A percentile compares a stretch with the other conserved stretches of the same genome.
phyloP scores from a whole-genome alignment of 2,888 invertebrate genomes.

The Rhogogaster chlorosoma region DNA sequence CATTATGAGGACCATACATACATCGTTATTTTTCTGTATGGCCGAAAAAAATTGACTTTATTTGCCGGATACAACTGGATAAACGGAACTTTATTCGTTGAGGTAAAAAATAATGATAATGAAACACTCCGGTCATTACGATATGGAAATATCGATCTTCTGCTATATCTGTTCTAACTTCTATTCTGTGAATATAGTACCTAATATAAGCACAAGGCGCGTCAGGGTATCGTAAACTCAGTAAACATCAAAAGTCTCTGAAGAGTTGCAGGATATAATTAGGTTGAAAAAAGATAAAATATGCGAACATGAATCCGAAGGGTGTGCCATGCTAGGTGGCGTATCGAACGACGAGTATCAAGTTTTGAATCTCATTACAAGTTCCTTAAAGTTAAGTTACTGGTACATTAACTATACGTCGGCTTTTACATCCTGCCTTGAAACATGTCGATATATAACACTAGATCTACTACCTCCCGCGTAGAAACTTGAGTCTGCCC shows the following conservation, averaged over 20 bases:
- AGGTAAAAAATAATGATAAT: background rate
- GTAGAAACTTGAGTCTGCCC: slow-evolving; percentile 55
- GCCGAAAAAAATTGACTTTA: background rate
- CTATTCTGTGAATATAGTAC: background rate
- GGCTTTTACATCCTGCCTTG: slow-evolving; percentile 23
- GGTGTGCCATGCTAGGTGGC: slow-evolving; percentile 14
- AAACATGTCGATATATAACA: background rate
- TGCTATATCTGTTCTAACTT: background rate
- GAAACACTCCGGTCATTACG: background rate
- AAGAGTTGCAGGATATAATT: slow-evolving; percentile 20
- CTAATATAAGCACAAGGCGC: slow-evolving; percentile 4
- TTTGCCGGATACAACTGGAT: background rate
- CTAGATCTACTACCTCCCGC: slow-evolving; percentile 41
- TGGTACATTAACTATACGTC: slow-evolving; percentile 28
- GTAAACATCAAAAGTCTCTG: background rate
- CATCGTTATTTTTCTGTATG: background rate
- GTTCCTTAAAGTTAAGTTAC: slow-evolving; percentile 52
- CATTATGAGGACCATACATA: background rate
- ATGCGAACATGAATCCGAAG: slow-evolving; percentile 12
- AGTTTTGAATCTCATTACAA: slow-evolving; percentile 62
- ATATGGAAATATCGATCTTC: slow-evolving; percentile 31
- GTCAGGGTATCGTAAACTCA: slow-evolving; percentile 16
- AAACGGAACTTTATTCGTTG: background rate
- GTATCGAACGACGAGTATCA: slow-evolving; percentile 55
- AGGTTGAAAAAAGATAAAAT: background rate